These are phyloP conservation scores for Hemibagrus wyckioides DNA, from an alignment of 2,113 vertebrate genomes.

Conservation along the genomic window DNA sequence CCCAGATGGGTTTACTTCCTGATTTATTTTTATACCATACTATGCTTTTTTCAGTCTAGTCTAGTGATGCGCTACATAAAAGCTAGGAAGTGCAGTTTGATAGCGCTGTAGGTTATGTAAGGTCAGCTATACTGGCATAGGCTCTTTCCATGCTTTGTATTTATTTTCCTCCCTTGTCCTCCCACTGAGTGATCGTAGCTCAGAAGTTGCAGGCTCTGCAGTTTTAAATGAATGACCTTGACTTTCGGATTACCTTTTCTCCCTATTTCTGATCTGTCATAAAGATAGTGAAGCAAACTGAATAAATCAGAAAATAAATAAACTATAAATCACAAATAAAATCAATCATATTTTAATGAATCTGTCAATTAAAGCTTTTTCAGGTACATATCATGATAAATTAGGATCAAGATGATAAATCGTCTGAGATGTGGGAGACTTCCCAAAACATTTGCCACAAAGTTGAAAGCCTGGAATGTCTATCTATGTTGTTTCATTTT, in stretches of 20 bases:
- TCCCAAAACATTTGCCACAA: background rate
- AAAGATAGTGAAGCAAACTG: background rate
- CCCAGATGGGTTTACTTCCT: background rate
- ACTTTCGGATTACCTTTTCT: background rate
- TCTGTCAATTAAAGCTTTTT: background rate
- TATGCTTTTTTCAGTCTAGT: background rate
- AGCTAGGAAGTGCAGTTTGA: background rate
- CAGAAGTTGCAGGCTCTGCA: conserved; percentile 38
- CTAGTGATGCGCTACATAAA: background rate
- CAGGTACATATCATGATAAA: no score
- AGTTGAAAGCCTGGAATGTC: background rate
- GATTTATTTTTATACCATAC: background rate
- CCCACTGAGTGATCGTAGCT: background rate
- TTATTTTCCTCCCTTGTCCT: background rate
- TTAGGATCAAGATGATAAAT: no score
- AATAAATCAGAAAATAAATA: background rate
- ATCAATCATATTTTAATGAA: background rate
- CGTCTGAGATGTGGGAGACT: no score
- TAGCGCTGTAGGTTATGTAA: background rate
- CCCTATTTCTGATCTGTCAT: background rate
- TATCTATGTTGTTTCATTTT: background rate
- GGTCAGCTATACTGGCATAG: background rate
- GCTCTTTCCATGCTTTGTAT: background rate
- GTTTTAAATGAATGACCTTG: background rate
- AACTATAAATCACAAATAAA: background rate